Base-by-base conservation (phyloP, 2,113 vertebrate species). In the Myotis yumanensis region DNA sequence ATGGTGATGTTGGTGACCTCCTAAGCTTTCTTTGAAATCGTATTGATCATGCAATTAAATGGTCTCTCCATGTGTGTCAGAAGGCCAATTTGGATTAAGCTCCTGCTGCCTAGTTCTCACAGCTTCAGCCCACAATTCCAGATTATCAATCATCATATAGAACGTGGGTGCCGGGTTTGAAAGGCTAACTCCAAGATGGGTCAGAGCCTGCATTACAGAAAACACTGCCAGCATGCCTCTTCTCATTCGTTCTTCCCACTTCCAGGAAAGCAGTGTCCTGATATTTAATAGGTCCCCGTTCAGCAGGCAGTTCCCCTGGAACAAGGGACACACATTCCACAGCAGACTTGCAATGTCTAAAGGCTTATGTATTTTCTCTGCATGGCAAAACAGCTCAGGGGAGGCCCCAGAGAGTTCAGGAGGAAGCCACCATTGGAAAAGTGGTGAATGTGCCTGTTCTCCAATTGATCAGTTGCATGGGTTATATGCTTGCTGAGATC, bases 31-130 rank as follows among this genome's bases (percentile, higher is more conserved):
- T 96, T 97, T 97, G 95, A 96, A 96, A 91, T 77, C 32, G 18
- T 97, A 97, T 94, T 97, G 96, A 97, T 98, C 93, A 51, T 79
- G 93, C 82, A 97, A 97, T 98, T 97, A 95, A 97, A 97, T 69
- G 73, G 69, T 83, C 73, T 97, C 95, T 32, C 68, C 6, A 37
- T 62, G 37, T 1, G 28, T 84, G 86, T 97, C 86, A 85, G 84
- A 96, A 97, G 83, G 96, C 89, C 89, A 94, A 37, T 92, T 93
- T 93, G 66, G 72, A 94, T 96, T 84, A 97, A 96, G 96, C 77
- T 84, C 96, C 96, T 43, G 0, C 46, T 97, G 87, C 69, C 86
- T 77, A 5, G 0, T 57, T 72, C 18, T 91, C 95, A 94, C 25
- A 52, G 54, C 95, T 97, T 86, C 37, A 76, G 22, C 87, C 95